Evolutionary conservation across 1,140 invertebrate genomes (phyloP), one percentile per base, ranked within the genome.

Genomic region (Berghia stephanieae): DNA sequence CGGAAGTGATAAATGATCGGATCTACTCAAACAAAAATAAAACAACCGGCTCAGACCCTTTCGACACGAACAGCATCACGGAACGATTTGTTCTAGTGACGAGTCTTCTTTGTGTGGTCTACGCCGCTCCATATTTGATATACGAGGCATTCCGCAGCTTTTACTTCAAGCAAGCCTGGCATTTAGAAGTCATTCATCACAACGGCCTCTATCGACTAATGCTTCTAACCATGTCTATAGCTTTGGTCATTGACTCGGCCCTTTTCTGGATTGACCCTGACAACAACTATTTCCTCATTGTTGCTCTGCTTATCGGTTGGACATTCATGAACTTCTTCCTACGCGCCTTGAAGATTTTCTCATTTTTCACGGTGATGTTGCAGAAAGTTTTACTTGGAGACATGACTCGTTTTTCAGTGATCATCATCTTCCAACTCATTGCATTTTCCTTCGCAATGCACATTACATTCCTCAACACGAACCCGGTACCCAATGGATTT

Each of bases 341-440:
- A 3, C 38, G 83, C 13, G 80, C 79, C 0, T 73, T 67, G 34
- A 77, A 80, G 70, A 81, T 82, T 66, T 84, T 84, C 67, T 81
- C 80, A 44, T 84, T 84, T 60, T 84, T 84, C 71, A 84, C 83
- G 5, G 82, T 82, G n/a, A 80, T 84, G 80, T 74, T 84, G 10
- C 80, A 83, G 69, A 80, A 83, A 49, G 79, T 84, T 27, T 77
- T 84, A 16, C 76, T 83, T 70, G 82, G 83, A 16, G 82, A 84
- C 72, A 55, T 83, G 77, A 36, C 80, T 27, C 44, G 83, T n/a
- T 84, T 84, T 70, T 83, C 83, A 1, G 42, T 82, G 4, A 79
- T 84, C 24, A 82, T 84, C 34, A 24, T 74, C 8, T 73, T 86
- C 42, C 80, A 83, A 69, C 60, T 84, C 2, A 21, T 84, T 42